Percentiles rank a stretch among this genome's conserved stretches.
Evolutionary conservation across 1,140 invertebrate species (phyloP).

Genomic region (Mercenaria mercenaria): DNA sequence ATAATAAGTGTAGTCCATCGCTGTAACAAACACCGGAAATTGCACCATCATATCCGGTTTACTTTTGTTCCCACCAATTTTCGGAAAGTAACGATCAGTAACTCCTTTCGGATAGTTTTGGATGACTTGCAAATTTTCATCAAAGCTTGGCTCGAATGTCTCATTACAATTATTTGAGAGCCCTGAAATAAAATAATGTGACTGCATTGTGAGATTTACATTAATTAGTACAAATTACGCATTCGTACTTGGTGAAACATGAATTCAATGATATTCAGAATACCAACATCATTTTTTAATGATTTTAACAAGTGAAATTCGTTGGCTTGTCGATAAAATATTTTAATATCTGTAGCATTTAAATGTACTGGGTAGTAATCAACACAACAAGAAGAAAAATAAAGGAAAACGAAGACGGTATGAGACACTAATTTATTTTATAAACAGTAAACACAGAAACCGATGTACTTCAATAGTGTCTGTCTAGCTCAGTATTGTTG

Average conservation of each 20-base stretch:
- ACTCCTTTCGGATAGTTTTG: conserved; percentile 20
- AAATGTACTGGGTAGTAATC: no score
- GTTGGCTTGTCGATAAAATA: background rate
- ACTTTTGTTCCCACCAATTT: conserved; percentile 24
- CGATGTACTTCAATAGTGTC: no score
- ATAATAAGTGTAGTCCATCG: conserved; percentile 24
- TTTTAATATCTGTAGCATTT: background rate
- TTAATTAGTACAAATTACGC: background rate
- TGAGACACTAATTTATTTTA: no score
- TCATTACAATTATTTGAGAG: background rate
- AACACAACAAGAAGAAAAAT: no score
- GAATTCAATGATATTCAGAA: background rate
- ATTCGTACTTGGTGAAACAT: background rate
- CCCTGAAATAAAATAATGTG: conserved; percentile 11
- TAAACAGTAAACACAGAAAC: no score
- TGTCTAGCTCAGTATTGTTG: no score
- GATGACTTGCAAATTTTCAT: conserved; percentile 38
- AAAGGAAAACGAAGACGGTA: no score
- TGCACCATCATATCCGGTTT: background rate
- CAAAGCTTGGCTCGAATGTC: conserved; percentile 16
- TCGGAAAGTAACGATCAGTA: conserved; percentile 2
- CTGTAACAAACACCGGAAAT: conserved; percentile 45
- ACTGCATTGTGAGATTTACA: background rate
- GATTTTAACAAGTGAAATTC: background rate
- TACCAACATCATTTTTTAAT: background rate